phyloP scores from a whole-genome alignment of 2,797 vertebrate genomes.

The Somateria mollissima region DNA sequence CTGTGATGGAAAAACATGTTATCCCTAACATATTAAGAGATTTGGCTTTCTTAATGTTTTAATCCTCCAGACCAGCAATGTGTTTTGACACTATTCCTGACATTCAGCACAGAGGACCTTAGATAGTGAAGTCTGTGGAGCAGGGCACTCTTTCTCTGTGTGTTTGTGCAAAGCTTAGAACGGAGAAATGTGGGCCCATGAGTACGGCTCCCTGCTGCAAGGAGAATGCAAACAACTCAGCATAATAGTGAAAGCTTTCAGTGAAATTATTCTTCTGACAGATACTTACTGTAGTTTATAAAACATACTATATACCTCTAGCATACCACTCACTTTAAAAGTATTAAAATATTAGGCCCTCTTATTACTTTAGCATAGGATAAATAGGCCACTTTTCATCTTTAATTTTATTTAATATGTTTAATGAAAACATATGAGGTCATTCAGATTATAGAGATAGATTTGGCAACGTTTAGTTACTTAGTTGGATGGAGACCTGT shows the following conservation, averaged over 20 bases:
- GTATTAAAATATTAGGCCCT: conserved; percentile 26
- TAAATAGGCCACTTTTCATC: conserved; percentile 37
- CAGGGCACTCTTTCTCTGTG: not conserved
- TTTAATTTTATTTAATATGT: conserved; percentile 59
- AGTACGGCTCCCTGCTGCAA: not conserved
- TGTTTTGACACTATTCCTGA: not conserved
- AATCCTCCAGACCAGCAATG: not conserved
- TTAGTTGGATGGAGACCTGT: conserved; percentile 63
- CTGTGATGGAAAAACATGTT: not conserved
- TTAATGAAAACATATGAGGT: conserved; percentile 74
- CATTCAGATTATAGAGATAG: conserved; percentile 41
- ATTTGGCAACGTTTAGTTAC: conserved; percentile 65
- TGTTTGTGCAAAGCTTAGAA: not conserved
- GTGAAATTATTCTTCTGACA: not conserved
- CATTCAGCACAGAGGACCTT: not conserved
- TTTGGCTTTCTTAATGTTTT: not conserved
- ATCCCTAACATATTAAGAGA: not conserved
- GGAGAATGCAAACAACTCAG: not conserved
- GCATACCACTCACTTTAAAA: conserved; percentile 22
- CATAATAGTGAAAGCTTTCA: not conserved
- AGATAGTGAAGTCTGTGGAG: accelerated
- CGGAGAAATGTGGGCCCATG: not conserved
- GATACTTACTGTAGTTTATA: not conserved
- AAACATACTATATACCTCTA: not conserved
- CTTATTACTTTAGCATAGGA: conserved; percentile 8